phyloP scores from a whole-genome alignment of 2,888 invertebrate genomes.

The Caenorhabditis afra region DNA sequence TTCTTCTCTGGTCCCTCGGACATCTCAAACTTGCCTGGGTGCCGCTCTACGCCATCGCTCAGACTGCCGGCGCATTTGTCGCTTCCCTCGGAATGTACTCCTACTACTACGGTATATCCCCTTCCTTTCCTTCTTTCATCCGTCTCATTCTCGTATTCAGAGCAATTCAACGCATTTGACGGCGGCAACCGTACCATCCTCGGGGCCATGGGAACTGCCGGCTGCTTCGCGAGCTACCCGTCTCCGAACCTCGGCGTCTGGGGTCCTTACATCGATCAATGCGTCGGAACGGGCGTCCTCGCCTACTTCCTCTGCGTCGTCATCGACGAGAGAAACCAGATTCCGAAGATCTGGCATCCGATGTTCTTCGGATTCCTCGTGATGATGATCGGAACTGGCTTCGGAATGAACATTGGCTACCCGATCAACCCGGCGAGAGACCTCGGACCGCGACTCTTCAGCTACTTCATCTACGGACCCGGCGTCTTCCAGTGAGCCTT shows the following conservation, averaged over 20 bases:
- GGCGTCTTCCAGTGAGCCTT: slow-evolving; percentile 70
- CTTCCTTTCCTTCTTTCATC: too few relatives aligned
- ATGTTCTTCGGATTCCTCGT: slow-evolving; percentile 73
- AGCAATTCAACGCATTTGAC: slow-evolving; percentile 70
- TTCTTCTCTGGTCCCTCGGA: slow-evolving; percentile 69
- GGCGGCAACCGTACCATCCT: slow-evolving; percentile 64
- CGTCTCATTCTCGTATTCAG: slow-evolving; percentile 49
- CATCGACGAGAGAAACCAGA: slow-evolving; percentile 74
- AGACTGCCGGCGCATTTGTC: slow-evolving; percentile 71
- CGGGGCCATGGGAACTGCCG: slow-evolving; percentile 68
- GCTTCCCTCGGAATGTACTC: slow-evolving; percentile 70
- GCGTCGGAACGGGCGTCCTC: slow-evolving; percentile 76
- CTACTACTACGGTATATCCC: slow-evolving; percentile 67
- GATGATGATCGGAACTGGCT: slow-evolving; percentile 75
- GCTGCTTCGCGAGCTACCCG: slow-evolving; percentile 75
- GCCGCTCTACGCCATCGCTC: slow-evolving; percentile 62
- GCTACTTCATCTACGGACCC: slow-evolving; percentile 73
- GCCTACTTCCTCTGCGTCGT: slow-evolving; percentile 72
- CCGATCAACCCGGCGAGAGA: slow-evolving; percentile 74
- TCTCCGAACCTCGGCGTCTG: slow-evolving; percentile 54
- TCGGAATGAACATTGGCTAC: slow-evolving; percentile 75
- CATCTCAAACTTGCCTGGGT: slow-evolving; percentile 67
- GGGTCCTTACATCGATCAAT: slow-evolving; percentile 74
- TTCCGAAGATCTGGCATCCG: slow-evolving; percentile 72
- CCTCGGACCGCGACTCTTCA: slow-evolving; percentile 77